Conservation (phyloP, 2,888 invertebrate genomes). For the Pteria penguin region DNA sequence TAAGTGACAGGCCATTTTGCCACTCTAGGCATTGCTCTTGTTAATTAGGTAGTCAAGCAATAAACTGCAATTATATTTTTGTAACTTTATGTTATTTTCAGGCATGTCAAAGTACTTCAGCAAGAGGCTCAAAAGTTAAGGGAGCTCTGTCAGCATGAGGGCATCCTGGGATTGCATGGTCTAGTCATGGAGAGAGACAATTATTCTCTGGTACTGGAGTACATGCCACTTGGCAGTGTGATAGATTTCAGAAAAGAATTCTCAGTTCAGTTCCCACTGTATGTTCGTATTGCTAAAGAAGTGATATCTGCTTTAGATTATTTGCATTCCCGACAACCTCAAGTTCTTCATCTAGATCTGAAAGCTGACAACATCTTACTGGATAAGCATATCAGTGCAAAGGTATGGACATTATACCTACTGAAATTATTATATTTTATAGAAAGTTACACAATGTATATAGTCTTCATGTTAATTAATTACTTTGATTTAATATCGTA, state of each 20-base stretch:
- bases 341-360: conserved; percentile 65
- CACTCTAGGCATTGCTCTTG: too few species aligned
- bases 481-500: too few species aligned
- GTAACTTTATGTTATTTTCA: conserved; percentile 12
- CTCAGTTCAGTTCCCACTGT: conserved; percentile 48
- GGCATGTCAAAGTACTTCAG: conserved; percentile 43
- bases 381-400: conserved; percentile 55
- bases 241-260: conserved; percentile 51
- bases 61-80: background rate
- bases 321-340: conserved; percentile 57
- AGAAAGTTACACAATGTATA: too few species aligned
- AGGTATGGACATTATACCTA: conserved; percentile 60
- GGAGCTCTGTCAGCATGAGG: conserved; percentile 45
- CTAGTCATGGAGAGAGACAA: conserved; percentile 53
- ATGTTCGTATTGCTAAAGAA: conserved; percentile 52
- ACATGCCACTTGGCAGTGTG: conserved; percentile 59
- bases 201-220: conserved; percentile 62
- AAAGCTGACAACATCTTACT: conserved; percentile 69
- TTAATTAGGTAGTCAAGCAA: background rate
- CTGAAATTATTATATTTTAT: too few species aligned
- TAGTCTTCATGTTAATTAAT: too few species aligned
- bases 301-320: conserved; percentile 61
- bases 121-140: conserved; percentile 52
- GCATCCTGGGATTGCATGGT: conserved; percentile 56
- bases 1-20: too few species aligned